phyloP scores from a whole-genome alignment of 1,140 invertebrate species.

The Aphaenogaster rudis region DNA sequence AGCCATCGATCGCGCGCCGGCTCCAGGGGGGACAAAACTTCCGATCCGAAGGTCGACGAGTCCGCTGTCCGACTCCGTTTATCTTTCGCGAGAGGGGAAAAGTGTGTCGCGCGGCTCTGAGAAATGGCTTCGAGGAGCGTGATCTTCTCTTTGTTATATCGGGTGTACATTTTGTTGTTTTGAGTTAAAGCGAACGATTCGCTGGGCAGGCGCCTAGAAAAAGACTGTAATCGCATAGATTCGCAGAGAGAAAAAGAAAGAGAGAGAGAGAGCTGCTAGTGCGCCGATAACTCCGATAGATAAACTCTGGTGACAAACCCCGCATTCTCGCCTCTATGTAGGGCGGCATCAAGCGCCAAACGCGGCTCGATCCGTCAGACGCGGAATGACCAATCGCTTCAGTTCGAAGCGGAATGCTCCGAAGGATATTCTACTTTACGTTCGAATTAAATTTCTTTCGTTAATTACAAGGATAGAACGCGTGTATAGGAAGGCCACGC shows the following conservation, averaged over 20 bases:
- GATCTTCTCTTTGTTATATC: constrained; percentile 34
- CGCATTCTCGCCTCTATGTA: background rate
- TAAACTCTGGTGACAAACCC: constrained; percentile 4
- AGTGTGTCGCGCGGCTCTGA: constrained; percentile 53
- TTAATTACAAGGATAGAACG: background rate
- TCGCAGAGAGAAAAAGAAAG: background rate
- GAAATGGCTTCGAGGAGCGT: constrained; percentile 49
- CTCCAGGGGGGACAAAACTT: constrained; percentile 27
- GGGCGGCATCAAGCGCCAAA: background rate
- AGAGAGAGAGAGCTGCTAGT: background rate
- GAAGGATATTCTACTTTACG: background rate
- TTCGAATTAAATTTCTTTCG: background rate
- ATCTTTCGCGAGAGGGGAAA: constrained; percentile 57
- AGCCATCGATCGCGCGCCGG: constrained; percentile 43
- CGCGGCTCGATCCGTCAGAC: background rate
- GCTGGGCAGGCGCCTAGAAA: background rate
- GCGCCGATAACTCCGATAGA: constrained; percentile 29
- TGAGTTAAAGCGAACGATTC: constrained; percentile 6
- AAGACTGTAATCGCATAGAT: constrained; percentile 21
- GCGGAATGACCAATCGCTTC: background rate
- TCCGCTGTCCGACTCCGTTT: constrained; percentile 44
- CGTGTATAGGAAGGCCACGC: background rate
- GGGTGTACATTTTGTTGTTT: constrained; percentile 42
- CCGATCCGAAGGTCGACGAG: constrained; percentile 38
- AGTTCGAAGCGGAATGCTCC: background rate